phyloP scores from a whole-genome alignment of 2,888 invertebrate species.

The Leucoptera coffeella region DNA sequence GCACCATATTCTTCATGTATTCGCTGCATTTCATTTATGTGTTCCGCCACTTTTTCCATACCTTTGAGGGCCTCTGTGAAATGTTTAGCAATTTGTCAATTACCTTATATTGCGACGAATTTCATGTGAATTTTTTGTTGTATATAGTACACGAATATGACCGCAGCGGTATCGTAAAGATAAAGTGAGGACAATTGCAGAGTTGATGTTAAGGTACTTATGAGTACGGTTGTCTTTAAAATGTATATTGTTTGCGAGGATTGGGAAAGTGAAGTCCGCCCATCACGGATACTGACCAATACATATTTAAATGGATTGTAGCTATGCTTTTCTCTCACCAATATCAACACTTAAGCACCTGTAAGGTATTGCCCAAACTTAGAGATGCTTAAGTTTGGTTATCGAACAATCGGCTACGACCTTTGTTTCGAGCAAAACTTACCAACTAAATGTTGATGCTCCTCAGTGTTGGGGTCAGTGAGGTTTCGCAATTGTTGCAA shows the following conservation, averaged over 20 bases:
- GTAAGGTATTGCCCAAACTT: background rate
- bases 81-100: background rate
- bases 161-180: background rate
- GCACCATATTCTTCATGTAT: conserved; percentile 99
- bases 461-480: conserved; percentile 87
- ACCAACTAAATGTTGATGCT: conserved; percentile 91
- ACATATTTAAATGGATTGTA: too few relatives aligned
- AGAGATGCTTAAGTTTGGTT: background rate
- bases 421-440: conserved; percentile 15
- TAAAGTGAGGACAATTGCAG: background rate
- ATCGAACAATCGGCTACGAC: background rate
- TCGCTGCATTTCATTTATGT: conserved; percentile 99
- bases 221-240: too few relatives aligned
- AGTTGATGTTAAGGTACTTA: background rate
- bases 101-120: too few relatives aligned
- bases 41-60: conserved; percentile 98
- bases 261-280: too few relatives aligned
- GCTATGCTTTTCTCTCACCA: too few relatives aligned
- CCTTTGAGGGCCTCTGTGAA: conserved; percentile 87
- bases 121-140: too few relatives aligned
- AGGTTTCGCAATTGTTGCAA: conserved; percentile 91
- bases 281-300: too few relatives aligned
- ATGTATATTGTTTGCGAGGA: too few relatives aligned
- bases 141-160: too few relatives aligned
- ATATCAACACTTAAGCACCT: too few relatives aligned